A percentile compares a stretch with the other conserved stretches of the same genome.
These are phyloP conservation scores for Scaptomyza reducta DNA, from an alignment of 2,888 invertebrate species.

Conservation along the genomic window DNA sequence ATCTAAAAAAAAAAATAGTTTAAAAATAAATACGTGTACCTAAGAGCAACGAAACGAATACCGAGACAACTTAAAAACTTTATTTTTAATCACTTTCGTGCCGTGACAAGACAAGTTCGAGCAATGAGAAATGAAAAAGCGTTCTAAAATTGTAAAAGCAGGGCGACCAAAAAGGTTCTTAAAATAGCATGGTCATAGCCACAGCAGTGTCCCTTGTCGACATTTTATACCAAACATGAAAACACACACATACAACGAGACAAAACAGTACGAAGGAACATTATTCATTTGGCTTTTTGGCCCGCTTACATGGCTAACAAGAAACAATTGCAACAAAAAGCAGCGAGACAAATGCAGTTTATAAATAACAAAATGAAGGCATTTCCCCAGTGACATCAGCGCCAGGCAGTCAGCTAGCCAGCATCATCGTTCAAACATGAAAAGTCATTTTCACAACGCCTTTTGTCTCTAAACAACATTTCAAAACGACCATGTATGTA, in stretches of 20 bases:
- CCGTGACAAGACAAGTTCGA: conserved; percentile 76
- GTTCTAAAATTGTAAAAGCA: conserved; percentile 67
- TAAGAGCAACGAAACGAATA: conserved; percentile 12
- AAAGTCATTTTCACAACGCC: conserved; percentile 56
- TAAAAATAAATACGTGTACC: conserved; percentile 4
- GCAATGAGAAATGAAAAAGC: conserved; percentile 61
- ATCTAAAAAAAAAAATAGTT: conserved; percentile 6
- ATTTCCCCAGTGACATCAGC: conserved; percentile 78
- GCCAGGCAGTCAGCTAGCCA: conserved; percentile 16
- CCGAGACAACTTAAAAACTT: conserved; percentile 49
- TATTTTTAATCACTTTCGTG: conserved; percentile 67
- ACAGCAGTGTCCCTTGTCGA: conserved; percentile 48
- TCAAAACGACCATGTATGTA: conserved; percentile 36
- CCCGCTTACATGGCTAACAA: conserved; percentile 32
- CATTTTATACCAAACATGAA: conserved; percentile 55
- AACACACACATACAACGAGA: conserved; percentile 2
- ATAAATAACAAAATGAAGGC: conserved; percentile 71
- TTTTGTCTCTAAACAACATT: conserved; percentile 62
- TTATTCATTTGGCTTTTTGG: conserved; percentile 17
- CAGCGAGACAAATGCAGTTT: conserved; percentile 59
- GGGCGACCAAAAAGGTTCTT: conserved; percentile 51
- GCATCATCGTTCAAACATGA: conserved; percentile 39
- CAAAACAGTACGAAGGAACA: conserved; percentile 35
- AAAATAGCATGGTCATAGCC: conserved; percentile 56
- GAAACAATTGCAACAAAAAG: conserved; percentile 22